These are phyloP conservation scores for Drosophila punjabiensis DNA, from an alignment of 1,140 invertebrate species.

Conservation along the genomic window DNA sequence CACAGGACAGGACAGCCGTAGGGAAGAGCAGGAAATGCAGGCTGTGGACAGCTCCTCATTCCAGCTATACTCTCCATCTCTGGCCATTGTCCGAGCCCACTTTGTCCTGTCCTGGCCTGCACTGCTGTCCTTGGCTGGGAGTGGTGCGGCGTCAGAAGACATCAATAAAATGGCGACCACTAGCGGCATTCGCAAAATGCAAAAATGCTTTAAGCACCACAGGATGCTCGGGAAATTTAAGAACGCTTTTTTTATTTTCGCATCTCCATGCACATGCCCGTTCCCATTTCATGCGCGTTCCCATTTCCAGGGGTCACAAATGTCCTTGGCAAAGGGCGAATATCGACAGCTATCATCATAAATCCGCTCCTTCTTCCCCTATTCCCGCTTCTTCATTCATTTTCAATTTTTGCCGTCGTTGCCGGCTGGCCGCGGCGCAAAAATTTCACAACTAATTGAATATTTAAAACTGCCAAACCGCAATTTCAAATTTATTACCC, in stretches of 20 bases:
- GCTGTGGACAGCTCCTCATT: constrained; percentile 32
- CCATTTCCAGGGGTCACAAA: constrained; percentile 22
- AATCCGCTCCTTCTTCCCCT: neutral
- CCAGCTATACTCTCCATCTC: neutral
- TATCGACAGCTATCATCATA: constrained; percentile 62
- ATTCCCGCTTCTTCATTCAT: constrained; percentile 24
- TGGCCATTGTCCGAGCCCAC: constrained; percentile 31
- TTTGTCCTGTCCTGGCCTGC: constrained; percentile 37
- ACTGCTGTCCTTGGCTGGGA: constrained; percentile 39
- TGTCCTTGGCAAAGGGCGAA: constrained; percentile 56
- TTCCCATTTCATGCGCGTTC: neutral
- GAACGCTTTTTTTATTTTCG: constrained; percentile 13
- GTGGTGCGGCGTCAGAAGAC: constrained; percentile 62
- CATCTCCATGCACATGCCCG: constrained; percentile 1
- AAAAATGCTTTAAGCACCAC: constrained; percentile 47
- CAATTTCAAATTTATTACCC: constrained; percentile 85
- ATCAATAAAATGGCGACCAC: constrained; percentile 69
- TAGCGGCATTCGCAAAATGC: constrained; percentile 33
- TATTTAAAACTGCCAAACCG: constrained; percentile 84
- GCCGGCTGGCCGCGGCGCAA: constrained; percentile 51
- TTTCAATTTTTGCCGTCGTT: constrained; percentile 46
- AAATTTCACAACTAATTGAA: constrained; percentile 84
- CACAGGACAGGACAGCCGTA: neutral
- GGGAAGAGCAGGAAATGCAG: constrained; percentile 21
- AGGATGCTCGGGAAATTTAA: constrained; percentile 20